Evolutionary conservation across 2,113 vertebrate genomes (phyloP).

Genomic region (Oncorhynchus nerka): DNA sequence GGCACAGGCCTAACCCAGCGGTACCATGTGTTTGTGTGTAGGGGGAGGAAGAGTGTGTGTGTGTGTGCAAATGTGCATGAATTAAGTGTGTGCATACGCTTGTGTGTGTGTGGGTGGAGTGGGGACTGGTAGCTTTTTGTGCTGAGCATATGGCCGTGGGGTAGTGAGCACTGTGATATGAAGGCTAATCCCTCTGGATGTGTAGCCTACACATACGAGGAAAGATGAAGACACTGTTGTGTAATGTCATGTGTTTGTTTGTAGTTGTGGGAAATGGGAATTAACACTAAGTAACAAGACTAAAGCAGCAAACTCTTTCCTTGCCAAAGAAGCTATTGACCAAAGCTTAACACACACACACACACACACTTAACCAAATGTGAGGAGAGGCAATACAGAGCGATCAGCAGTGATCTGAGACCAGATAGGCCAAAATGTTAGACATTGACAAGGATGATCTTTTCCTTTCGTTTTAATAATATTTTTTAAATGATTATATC

Average conservation of each 20-base stretch:
- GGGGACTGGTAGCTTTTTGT: slow-evolving; percentile 18
- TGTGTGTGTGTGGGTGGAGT: not conserved
- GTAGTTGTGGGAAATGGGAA: not conserved
- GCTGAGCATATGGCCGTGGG: slow-evolving; percentile 46
- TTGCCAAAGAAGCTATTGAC: not conserved
- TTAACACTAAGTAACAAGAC: not conserved
- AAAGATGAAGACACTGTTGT: slow-evolving; percentile 4
- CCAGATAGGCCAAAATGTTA: not conserved
- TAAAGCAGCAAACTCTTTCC: not conserved
- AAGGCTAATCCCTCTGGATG: slow-evolving; percentile 67
- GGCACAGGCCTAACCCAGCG: too few species aligned
- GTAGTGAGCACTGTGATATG: slow-evolving; percentile 33
- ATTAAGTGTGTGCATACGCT: slow-evolving; percentile 12
- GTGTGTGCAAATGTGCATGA: slow-evolving; percentile 30
- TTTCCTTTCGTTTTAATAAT: not conserved
- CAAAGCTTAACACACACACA: too few species aligned
- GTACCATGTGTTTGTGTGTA: slow-evolving; percentile 2
- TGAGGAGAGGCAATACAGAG: not conserved
- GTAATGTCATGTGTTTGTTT: not conserved
- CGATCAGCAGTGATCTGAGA: not conserved
- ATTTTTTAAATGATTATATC: not conserved
- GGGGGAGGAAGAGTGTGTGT: slow-evolving; percentile 19
- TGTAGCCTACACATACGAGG: slow-evolving; percentile 20
- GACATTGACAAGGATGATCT: not conserved
- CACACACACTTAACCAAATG: not conserved